phyloP scores from a whole-genome alignment of 2,888 invertebrate genomes.

The Gordius sp. region DNA sequence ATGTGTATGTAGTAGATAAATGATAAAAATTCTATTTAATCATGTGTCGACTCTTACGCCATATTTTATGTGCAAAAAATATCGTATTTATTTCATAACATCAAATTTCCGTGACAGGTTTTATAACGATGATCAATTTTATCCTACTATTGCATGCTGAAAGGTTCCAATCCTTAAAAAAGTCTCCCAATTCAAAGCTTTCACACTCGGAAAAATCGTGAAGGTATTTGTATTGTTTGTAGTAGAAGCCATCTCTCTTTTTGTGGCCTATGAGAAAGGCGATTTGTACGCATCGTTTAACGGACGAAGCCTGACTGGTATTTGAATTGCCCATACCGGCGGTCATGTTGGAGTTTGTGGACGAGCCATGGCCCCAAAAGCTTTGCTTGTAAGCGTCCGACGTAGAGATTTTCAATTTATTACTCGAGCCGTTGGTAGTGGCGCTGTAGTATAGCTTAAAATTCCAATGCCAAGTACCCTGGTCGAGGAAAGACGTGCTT shows the following conservation, averaged over 20 bases:
- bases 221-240: constrained; percentile 10
- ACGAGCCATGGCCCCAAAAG: neutral
- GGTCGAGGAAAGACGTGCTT: neutral
- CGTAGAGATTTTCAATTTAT: neutral
- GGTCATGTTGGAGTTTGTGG: neutral
- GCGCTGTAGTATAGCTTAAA: constrained; percentile 5
- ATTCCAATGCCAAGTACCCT: neutral
- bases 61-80: too few species aligned
- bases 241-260: constrained; percentile 7
- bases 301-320: neutral
- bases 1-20: too few species aligned
- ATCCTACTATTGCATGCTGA: neutral
- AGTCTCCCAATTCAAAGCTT: neutral
- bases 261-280: constrained; percentile 6
- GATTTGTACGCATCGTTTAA: neutral
- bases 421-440: neutral
- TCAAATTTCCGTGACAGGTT: constrained; percentile 5
- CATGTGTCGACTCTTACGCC: too few species aligned
- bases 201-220: constrained; percentile 12
- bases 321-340: too few species aligned
- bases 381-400: neutral
- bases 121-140: neutral
- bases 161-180: constrained; percentile 8
- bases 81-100: too few species aligned
- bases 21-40: too few species aligned